Evolutionary conservation across 2,888 invertebrate species (phyloP).

Genomic region (Tetropium fuscum): DNA sequence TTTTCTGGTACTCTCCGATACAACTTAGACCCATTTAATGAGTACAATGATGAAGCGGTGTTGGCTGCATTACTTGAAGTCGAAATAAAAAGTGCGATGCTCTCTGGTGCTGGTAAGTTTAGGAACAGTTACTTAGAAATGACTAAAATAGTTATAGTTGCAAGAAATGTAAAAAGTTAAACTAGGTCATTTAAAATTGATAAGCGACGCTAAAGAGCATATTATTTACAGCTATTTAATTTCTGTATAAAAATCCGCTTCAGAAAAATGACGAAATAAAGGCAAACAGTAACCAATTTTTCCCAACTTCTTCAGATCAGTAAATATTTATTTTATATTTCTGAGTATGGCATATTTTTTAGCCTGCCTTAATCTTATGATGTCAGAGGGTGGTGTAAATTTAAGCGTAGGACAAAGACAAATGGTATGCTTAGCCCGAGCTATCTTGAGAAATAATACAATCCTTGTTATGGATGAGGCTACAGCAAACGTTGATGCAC

Average conservation of each 20-base stretch:
- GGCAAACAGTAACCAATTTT: too few relatives aligned
- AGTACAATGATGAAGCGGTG: conserved; percentile 61
- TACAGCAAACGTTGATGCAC: conserved; percentile 71
- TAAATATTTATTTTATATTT: too few relatives aligned
- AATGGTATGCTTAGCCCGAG: conserved; percentile 83
- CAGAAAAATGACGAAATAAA: too few relatives aligned
- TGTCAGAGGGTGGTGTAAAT: conserved; percentile 80
- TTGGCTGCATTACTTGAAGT: conserved; percentile 61
- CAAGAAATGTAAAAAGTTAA: too few relatives aligned
- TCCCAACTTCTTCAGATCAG: too few relatives aligned
- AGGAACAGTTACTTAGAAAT: too few relatives aligned
- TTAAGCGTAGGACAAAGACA: conserved; percentile 87
- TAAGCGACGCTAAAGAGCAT: too few relatives aligned
- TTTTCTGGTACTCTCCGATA: conserved; percentile 75
- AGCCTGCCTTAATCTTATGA: conserved; percentile 70
- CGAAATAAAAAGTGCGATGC: conserved; percentile 66
- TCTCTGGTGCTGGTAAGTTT: conserved; percentile 60
- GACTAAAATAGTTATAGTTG: too few relatives aligned
- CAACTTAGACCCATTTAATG: conserved; percentile 76
- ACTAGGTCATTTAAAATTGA: too few relatives aligned
- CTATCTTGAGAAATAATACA: conserved; percentile 78
- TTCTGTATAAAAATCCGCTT: too few relatives aligned
- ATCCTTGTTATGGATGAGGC: conserved; percentile 77
- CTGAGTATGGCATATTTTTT: too few relatives aligned
- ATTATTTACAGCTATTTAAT: too few relatives aligned